phyloP scores from a whole-genome alignment of 37 sponge, comb jelly and placozoan genomes.

The Diacarnus erythraeanus region DNA sequence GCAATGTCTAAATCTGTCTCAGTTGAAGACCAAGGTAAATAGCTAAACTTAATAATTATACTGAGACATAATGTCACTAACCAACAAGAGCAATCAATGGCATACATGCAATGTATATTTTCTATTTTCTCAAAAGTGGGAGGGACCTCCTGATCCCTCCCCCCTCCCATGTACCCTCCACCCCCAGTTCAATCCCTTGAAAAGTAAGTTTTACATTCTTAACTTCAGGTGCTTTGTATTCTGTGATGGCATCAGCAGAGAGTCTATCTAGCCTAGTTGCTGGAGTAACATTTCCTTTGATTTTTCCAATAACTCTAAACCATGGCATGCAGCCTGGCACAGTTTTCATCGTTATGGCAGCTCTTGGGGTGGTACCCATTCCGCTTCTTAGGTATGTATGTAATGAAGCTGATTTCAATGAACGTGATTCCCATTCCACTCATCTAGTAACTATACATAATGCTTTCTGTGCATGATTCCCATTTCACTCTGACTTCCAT shows the following conservation, averaged over 20 bases:
- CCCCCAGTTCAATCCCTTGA: too few species aligned
- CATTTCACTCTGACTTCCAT: too few species aligned
- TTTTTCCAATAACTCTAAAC: neutral
- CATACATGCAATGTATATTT: too few species aligned
- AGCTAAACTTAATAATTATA: neutral
- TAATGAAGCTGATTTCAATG: too few species aligned
- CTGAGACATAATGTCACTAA: too few species aligned
- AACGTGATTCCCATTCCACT: too few species aligned
- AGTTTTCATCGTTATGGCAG: constrained; percentile 19
- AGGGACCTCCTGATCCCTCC: too few species aligned
- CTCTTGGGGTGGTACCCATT: constrained; percentile 4
- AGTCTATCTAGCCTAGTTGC: neutral
- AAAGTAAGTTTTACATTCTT: neutral
- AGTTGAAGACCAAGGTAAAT: constrained; percentile 31
- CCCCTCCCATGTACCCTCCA: too few species aligned
- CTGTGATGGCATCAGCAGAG: constrained; percentile 18
- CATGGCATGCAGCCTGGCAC: constrained; percentile 9
- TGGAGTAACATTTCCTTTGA: neutral
- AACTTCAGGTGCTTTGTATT: constrained; percentile 20
- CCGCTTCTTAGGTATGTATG: constrained; percentile 12
- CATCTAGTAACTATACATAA: too few species aligned
- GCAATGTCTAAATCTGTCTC: constrained; percentile 43
- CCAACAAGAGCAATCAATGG: too few species aligned
- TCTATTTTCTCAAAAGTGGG: too few species aligned
- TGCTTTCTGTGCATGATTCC: too few species aligned